A percentile compares a stretch with the other conserved stretches of the same genome.
Evolutionary conservation across 2,113 vertebrate genomes (phyloP).

Genomic region (Melanotaenia duboulayi): DNA sequence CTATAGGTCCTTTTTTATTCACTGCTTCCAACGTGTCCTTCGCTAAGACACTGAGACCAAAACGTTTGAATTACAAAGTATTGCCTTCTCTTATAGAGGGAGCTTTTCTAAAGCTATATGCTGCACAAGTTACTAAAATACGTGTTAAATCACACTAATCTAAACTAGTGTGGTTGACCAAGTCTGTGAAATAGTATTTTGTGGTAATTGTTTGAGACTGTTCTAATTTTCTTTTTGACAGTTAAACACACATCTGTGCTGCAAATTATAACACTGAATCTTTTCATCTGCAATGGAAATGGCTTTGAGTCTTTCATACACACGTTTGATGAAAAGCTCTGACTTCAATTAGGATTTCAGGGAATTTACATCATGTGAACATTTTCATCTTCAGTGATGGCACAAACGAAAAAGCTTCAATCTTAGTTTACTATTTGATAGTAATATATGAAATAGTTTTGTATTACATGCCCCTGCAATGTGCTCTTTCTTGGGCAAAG

Average conservation of each 20-base stretch:
- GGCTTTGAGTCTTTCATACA: slow-evolving; percentile 32
- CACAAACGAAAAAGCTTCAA: slow-evolving; percentile 42
- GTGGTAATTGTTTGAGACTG: slow-evolving; percentile 32
- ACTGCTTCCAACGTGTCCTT: slow-evolving; percentile 32
- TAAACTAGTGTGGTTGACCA: slow-evolving; percentile 32
- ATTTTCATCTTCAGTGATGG: slow-evolving; percentile 54
- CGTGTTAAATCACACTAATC: slow-evolving; percentile 1
- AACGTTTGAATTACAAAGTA: not conserved
- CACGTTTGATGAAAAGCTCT: slow-evolving; percentile 57
- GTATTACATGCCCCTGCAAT: slow-evolving; percentile 26
- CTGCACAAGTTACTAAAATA: not conserved
- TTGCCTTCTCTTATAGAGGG: not conserved
- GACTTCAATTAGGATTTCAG: slow-evolving; percentile 60
- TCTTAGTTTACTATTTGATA: slow-evolving; percentile 15
- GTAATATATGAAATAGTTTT: slow-evolving; percentile 23
- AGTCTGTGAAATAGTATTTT: slow-evolving; percentile 35
- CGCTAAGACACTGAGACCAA: slow-evolving; percentile 6
- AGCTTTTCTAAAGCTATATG: not conserved
- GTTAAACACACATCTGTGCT: slow-evolving; percentile 56
- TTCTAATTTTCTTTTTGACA: slow-evolving; percentile 53
- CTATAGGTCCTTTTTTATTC: slow-evolving; percentile 3
- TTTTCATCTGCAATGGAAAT: slow-evolving; percentile 41
- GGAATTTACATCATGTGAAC: slow-evolving; percentile 61
- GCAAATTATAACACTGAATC: slow-evolving; percentile 32
- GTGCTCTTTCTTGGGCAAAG: not conserved